These are phyloP conservation scores for Spea hammondii DNA, from an alignment of 2,797 vertebrate genomes.

Conservation along the genomic window DNA sequence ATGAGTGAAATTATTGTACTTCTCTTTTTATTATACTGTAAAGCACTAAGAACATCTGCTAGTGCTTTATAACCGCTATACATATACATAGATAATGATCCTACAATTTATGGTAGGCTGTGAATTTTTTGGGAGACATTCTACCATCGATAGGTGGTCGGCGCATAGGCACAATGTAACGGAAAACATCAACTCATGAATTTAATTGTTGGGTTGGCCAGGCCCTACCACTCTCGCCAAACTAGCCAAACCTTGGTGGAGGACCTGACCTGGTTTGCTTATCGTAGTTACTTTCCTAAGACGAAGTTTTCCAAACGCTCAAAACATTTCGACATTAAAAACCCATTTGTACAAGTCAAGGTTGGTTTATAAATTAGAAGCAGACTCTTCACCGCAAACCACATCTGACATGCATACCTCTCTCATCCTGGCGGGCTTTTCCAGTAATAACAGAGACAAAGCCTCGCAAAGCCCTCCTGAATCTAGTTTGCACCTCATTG, in stretches of 20 bases:
- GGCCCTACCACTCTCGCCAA: neutral
- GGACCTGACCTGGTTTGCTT: no score
- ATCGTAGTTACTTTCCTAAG: neutral
- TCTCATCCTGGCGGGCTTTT: conserved; percentile 25
- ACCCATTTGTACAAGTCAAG: conserved; percentile 25
- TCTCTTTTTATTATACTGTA: no score
- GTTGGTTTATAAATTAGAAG: conserved; percentile 15
- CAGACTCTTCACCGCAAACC: neutral
- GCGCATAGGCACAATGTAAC: neutral
- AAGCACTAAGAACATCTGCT: no score
- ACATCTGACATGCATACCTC: conserved; percentile 1
- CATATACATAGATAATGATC: no score
- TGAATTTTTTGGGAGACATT: neutral
- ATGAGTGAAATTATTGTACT: no score
- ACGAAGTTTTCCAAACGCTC: conserved; percentile 1
- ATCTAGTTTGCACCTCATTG: conserved; percentile 45
- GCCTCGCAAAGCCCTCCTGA: conserved; percentile 29
- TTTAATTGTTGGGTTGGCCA: neutral
- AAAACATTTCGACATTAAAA: conserved; percentile 16
- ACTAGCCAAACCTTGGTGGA: no score
- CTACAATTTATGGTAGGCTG: no score
- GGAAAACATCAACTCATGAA: conserved; percentile 1
- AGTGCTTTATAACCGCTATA: no score
- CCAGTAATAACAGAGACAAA: conserved; percentile 9
- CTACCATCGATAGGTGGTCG: neutral